A percentile compares a stretch with the other conserved stretches of the same genome.
Conservation (phyloP, 2,797 vertebrate species). For the Pterois miles region DNA sequence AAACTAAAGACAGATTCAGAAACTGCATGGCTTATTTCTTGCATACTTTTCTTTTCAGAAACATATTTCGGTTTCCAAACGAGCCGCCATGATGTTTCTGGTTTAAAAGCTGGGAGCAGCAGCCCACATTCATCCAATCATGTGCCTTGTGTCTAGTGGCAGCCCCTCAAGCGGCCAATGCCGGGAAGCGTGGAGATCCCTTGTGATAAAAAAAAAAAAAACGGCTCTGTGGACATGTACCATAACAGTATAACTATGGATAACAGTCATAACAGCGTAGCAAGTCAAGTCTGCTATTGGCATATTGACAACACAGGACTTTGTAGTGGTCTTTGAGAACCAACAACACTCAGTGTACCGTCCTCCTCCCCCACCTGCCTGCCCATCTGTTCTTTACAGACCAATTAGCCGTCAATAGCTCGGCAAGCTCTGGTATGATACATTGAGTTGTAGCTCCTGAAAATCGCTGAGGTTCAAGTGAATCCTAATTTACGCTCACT, state of each 20-base stretch:
- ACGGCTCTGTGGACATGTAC: no score
- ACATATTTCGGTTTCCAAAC: fast-evolving
- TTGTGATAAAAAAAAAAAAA: no score
- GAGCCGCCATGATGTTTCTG: no score
- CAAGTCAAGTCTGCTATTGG: conserved; percentile 16
- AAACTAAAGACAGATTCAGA: no score
- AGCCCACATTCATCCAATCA: no score
- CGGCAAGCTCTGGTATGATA: conserved; percentile 23
- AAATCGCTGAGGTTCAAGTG: conserved; percentile 8
- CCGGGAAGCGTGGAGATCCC: no score
- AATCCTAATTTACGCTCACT: conserved; percentile 5
- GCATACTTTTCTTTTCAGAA: no score
- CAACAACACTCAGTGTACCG: conserved; percentile 21
- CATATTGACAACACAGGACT: conserved; percentile 41
- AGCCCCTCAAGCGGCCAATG: no score
- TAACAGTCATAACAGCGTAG: conserved; percentile 11
- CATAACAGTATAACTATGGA: not conserved
- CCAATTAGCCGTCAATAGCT: conserved; percentile 72
- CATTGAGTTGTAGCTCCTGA: conserved; percentile 14
- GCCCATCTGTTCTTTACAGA: conserved; percentile 75
- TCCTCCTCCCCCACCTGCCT: conserved; percentile 49
- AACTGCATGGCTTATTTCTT: no score
- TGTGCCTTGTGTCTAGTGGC: no score
- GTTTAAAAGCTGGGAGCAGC: no score
- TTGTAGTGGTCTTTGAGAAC: conserved; percentile 56